Evolutionary conservation across 2,797 vertebrate species (phyloP), one percentile per base, ranked within the genome.

Genomic region (Meda fulgida): DNA sequence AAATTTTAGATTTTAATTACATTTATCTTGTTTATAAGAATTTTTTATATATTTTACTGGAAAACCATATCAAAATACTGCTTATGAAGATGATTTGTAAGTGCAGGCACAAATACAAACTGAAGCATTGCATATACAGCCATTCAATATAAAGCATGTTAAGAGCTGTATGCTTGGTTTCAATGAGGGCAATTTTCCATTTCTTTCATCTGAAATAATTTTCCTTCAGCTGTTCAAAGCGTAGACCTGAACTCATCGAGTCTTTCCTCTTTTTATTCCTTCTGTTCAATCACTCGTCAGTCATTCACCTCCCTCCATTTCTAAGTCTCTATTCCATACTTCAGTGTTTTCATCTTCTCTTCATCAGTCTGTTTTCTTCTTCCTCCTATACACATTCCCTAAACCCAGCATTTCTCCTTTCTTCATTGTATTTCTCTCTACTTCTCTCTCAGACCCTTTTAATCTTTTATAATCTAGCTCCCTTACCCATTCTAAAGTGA

Each of bases 381-480:
- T 46, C 31, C 46, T 81, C 6, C 34, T 31, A 31, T 18, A 34
- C 18, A 69, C 38, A 21, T 21, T 84, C 14, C 43, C 13, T 43
- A 60, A 53, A 40, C 26, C 51, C 34, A 70, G 43, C 1, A 16
- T 70, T 58, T 82, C 26, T 29, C 38, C 51, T n/a, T 34, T 14
- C 63, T 73, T 18, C 43, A 51, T 31, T 34, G 55, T 73, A 80
- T 69, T 36, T 79, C 73, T 34, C 40, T 65, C 65, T 80, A 36
- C 67, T 58, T 80, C 9, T 36, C 58, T 23, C 26, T 65, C 23
- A 63, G 58, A 46, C 79, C 36, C 69, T 66, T 36, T 88, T 71
- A 85, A 85, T 88, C 40, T 84, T 87, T 88, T 78, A 87, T 81
- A 73, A 72, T 66, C n/a, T 16, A 19, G 34, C 70, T 73, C 76